Evolutionary conservation across 2,113 vertebrate species (phyloP).

Genomic region (Hystrix cristata): DNA sequence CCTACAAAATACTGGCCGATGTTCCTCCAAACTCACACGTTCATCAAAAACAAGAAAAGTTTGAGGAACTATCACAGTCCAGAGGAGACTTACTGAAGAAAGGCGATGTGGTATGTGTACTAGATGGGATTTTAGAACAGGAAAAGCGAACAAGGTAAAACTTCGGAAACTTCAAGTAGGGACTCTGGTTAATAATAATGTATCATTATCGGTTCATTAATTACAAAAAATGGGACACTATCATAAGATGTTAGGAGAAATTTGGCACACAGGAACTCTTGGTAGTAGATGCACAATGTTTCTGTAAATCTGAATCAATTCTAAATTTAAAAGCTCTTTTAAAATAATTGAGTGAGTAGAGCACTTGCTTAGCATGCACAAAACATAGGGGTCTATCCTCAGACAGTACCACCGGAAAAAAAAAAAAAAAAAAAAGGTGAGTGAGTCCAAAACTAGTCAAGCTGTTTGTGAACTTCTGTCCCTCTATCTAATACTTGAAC

Average conservation of each 20-base stretch:
- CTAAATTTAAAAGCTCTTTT: neutral
- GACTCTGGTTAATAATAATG: neutral
- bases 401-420: neutral
- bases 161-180: neutral
- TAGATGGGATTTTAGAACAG: neutral
- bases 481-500: neutral
- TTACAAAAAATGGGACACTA: neutral
- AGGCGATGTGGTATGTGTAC: neutral
- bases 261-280: neutral
- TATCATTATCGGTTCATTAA: neutral
- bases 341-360: neutral
- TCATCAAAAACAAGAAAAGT: neutral
- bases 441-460: neutral
- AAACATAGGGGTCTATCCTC: neutral
- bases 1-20: neutral
- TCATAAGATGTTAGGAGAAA: neutral
- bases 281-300: neutral
- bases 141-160: neutral
- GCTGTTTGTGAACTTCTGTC: neutral
- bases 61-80: neutral
- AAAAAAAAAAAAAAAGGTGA: neutral
- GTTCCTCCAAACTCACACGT: neutral
- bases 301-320: neutral
- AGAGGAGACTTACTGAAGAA: neutral
- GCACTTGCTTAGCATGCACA: neutral